A percentile compares a stretch with the other conserved stretches of the same genome.
These are phyloP conservation scores for Cavia aperea DNA, from an alignment of 2,113 vertebrate species.

Conservation along the genomic window DNA sequence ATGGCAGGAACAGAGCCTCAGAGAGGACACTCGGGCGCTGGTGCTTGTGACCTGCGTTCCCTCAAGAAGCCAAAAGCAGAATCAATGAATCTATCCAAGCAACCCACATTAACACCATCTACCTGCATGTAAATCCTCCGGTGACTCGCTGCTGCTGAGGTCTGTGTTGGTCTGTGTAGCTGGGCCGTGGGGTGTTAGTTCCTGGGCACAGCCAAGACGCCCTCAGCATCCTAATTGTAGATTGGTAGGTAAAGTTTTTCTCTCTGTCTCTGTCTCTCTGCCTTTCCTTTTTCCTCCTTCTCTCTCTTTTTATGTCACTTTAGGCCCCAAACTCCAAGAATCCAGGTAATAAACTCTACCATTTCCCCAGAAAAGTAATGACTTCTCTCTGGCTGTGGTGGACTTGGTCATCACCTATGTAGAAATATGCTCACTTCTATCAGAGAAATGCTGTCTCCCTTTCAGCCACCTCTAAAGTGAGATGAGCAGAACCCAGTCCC, in stretches of 20 bases:
- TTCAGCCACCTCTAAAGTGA: neutral
- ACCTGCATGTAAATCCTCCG: neutral
- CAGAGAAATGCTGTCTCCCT: neutral
- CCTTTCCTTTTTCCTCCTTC: neutral
- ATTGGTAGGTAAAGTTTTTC: neutral
- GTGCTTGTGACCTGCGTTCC: neutral
- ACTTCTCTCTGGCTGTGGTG: neutral
- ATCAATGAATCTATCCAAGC: neutral
- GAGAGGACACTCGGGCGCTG: neutral
- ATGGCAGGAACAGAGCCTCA: neutral
- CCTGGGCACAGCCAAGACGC: neutral
- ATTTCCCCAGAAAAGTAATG: neutral
- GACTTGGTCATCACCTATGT: neutral
- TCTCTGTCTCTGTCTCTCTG: neutral
- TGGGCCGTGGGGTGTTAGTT: neutral
- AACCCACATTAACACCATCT: neutral
- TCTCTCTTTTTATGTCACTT: neutral
- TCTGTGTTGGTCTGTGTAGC: neutral
- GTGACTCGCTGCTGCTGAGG: neutral
- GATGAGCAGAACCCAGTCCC: neutral
- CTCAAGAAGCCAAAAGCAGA: neutral
- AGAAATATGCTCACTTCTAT: neutral
- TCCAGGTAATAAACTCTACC: neutral
- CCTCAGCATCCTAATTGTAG: neutral
- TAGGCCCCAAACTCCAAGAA: neutral